Conservation (phyloP, 2,888 invertebrate genomes). For the Nymphalis urticae region DNA sequence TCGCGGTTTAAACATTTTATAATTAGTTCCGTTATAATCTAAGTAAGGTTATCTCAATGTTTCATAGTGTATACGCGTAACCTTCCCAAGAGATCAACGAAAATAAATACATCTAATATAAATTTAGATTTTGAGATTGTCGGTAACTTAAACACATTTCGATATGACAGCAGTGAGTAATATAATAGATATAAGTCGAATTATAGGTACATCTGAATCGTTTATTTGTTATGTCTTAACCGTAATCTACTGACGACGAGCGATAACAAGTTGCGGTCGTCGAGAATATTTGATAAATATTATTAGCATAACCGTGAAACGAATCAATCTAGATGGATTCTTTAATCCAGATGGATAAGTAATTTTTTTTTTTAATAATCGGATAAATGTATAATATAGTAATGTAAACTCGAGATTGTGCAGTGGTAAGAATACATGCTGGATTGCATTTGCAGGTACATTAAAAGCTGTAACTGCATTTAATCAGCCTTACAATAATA, state of each 20-base stretch:
- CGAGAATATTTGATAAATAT: conserved; percentile 2
- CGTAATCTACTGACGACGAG: neutral
- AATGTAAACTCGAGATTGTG: no score
- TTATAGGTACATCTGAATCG: neutral
- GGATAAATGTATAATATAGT: no score
- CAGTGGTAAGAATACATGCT: no score
- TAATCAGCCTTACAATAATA: no score
- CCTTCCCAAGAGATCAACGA: neutral
- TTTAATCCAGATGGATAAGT: neutral
- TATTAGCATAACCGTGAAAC: neutral
- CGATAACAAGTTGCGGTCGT: neutral
- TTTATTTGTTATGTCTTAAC: neutral
- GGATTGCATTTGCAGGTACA: no score
- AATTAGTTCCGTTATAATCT: neutral
- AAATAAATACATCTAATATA: neutral
- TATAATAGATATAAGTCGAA: no score
- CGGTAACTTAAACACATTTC: no score
- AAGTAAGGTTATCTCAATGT: conserved; percentile 3
- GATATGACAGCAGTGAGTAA: no score
- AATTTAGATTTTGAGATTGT: neutral
- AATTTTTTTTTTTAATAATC: no score
- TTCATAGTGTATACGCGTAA: neutral
- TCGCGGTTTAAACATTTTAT: neutral
- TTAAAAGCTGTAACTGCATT: no score
- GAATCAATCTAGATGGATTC: neutral